Evolutionary conservation across 1,140 invertebrate species (phyloP).

Genomic region (Cylas formicarius): DNA sequence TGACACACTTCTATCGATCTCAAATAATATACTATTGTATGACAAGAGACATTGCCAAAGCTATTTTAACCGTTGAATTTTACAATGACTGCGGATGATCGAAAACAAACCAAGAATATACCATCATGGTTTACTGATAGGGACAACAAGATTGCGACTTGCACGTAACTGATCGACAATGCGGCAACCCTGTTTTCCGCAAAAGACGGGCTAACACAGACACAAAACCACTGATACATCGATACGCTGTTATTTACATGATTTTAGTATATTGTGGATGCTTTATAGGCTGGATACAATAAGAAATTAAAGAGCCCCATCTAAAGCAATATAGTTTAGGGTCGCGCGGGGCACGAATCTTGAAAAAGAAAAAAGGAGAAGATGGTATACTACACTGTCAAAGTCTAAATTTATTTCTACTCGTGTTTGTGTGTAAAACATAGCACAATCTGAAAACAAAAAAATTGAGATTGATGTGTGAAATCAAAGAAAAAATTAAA

Average conservation of each 20-base stretch:
- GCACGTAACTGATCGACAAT: conserved; percentile 9
- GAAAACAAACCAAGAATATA: conserved; percentile 30
- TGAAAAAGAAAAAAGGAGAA: conserved; percentile 3
- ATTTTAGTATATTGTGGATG: conserved; percentile 18
- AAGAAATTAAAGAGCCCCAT: conserved; percentile 5
- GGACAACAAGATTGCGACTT: conserved; percentile 18
- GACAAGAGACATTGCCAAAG: conserved; percentile 19
- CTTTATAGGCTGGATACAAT: conserved; percentile 11
- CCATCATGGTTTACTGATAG: conserved; percentile 31
- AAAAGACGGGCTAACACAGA: conserved; percentile 29
- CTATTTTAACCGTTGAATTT: conserved; percentile 16
- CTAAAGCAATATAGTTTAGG: conserved; percentile 20
- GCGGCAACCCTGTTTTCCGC: conserved; percentile 14
- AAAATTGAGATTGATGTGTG: conserved; percentile 13
- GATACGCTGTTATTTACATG: conserved; percentile 34
- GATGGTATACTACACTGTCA: conserved; percentile 16
- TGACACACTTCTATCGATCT: too few relatives aligned
- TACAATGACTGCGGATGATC: conserved; percentile 17
- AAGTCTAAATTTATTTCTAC: conserved; percentile 2
- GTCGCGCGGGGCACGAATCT: conserved; percentile 14
- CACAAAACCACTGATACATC: conserved; percentile 34
- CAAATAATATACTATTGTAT: conserved; percentile 3
- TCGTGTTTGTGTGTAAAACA: conserved; percentile 8
- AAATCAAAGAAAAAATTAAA: conserved; percentile 15
- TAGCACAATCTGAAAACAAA: conserved; percentile 15